phyloP scores from a whole-genome alignment of 2,888 invertebrate species.

The Magallana nippona region DNA sequence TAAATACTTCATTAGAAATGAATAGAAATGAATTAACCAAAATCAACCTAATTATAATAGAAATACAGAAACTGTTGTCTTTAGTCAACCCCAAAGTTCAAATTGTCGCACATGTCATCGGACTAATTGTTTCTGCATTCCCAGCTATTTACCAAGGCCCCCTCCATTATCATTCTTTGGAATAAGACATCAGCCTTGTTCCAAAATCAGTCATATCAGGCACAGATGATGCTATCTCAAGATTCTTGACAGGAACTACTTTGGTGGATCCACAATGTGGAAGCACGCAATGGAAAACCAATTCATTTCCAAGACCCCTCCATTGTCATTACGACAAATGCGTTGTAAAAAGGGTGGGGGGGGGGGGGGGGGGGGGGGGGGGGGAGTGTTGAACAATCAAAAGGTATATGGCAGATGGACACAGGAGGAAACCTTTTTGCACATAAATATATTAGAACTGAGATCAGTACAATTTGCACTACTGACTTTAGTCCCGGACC shows the following conservation, averaged over 20 bases:
- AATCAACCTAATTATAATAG: neutral
- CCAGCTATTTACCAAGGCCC: constrained; percentile 16
- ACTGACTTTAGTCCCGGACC: neutral
- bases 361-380: constrained; percentile 37
- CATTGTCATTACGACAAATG: constrained; percentile 17
- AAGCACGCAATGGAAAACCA: constrained; percentile 6
- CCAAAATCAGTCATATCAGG: constrained; percentile 4
- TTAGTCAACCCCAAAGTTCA: neutral
- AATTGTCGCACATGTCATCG: constrained; percentile 15
- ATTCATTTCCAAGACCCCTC: neutral
- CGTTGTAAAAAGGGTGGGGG: constrained; percentile 24
- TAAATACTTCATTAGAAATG: no score
- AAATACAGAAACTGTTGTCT: neutral
- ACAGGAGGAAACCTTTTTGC: constrained; percentile 23
- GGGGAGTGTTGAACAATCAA: neutral
- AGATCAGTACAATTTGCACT: constrained; percentile 32
- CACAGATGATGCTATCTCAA: neutral
- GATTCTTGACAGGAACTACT: neutral
- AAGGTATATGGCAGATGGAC: constrained; percentile 33
- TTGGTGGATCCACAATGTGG: constrained; percentile 34
- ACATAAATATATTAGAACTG: constrained; percentile 46
- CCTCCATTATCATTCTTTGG: neutral
- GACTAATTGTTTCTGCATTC: neutral
- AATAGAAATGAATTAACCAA: no score
- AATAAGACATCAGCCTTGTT: constrained; percentile 28